Base-by-base conservation (phyloP, 2,113 vertebrate species). In the Camelus dromedarius region DNA sequence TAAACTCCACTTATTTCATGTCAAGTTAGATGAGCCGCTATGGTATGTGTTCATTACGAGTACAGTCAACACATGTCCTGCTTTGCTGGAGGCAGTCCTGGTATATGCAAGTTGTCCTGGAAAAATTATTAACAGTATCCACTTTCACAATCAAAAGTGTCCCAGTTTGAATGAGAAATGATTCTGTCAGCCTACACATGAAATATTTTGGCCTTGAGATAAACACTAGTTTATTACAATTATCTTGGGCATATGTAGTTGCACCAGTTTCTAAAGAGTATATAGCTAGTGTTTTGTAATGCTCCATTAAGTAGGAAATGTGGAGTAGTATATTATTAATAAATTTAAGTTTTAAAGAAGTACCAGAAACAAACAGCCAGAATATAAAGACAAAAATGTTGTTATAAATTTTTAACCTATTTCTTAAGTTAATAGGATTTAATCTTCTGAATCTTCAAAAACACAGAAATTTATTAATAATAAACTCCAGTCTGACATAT, bases 21-120 rank as follows among this genome's bases (percentile, higher is more conserved):
- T 22, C 28, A 73, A 73, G 38, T 18, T 8, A n/a, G 4, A 79
- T 32, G 32, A 15, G 67, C 35, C 32, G 2, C 8, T 35, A 18
- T 2, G 1, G 0, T 10, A 32, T 11, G 1, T 18, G 19, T 81
- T 81, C 15, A 54, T 73, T 38, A 9, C 3, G 52, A 4, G 7
- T 56, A n/a, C 35, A 6, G 50, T 32, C 32, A 42, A 8, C 35
- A 52, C 7, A 48, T 22, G 26, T 16, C 80, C 35, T 92, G 4
- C 26, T 83, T 54, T 66, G 26, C 38, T 12, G 26, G 35, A 62
- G 8, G 24, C 26, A 70, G 8, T 77, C 24, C 11, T 64, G 22
- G 11, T 54, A 70, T 15, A 32, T 30, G 32, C 16, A 35, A 42
- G 26, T 35, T 52, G 35, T 58, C 5, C 56, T 66, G 42, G 13